phyloP scores from a whole-genome alignment of 2,888 invertebrate genomes.

The Tetramorium bicarinatum region DNA sequence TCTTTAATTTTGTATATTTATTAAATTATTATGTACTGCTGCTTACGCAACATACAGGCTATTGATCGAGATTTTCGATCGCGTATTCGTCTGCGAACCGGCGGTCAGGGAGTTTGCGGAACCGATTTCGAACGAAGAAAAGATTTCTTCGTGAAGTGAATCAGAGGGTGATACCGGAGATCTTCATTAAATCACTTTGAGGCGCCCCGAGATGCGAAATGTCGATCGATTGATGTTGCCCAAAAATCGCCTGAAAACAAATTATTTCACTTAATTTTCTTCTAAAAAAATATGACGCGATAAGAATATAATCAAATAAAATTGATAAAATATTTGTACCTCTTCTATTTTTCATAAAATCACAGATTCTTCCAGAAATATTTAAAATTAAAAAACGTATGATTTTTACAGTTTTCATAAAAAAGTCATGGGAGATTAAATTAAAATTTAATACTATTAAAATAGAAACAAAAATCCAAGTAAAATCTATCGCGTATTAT shows the following conservation, averaged over 20 bases:
- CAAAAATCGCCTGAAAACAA: constrained; percentile 59
- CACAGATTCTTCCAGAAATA: background rate
- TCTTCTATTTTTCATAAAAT: background rate
- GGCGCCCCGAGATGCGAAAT: background rate
- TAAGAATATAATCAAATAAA: background rate
- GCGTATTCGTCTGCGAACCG: background rate
- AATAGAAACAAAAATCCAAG: background rate
- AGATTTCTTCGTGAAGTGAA: constrained; percentile 12
- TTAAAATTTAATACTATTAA: background rate
- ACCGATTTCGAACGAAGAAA: background rate
- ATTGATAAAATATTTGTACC: background rate
- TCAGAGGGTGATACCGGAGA: constrained; percentile 39
- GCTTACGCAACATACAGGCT: background rate
- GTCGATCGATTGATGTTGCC: constrained; percentile 52
- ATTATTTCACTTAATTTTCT: background rate
- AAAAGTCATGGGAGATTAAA: background rate
- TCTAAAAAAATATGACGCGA: background rate
- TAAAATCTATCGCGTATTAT: background rate
- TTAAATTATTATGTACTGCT: background rate
- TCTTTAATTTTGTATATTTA: background rate
- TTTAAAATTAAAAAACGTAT: background rate
- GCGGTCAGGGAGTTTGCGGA: background rate
- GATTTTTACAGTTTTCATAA: background rate
- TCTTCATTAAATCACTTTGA: background rate
- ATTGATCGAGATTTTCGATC: constrained; percentile 16